Conservation (phyloP, 37 sponge, comb jelly and placozoan species). For the Mnemiopsis leidyi region DNA sequence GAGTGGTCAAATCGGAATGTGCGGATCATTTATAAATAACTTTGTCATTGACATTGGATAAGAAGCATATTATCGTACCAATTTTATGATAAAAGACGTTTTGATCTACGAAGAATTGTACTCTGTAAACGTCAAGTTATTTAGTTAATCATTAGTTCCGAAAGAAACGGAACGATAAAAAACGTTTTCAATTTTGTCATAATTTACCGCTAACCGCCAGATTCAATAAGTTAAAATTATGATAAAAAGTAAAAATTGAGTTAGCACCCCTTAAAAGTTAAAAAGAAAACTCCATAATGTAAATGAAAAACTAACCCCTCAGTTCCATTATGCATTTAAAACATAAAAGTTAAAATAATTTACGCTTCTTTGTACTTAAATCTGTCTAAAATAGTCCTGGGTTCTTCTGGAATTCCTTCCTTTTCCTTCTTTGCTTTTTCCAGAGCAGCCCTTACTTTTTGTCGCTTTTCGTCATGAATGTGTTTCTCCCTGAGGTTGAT, state of each 20-base stretch:
- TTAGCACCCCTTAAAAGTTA: too few species aligned
- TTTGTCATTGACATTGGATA: not conserved
- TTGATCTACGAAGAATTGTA: not conserved
- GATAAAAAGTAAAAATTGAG: too few species aligned
- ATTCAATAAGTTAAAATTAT: not conserved
- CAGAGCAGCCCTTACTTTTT: constrained; percentile 13
- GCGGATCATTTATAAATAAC: too few species aligned
- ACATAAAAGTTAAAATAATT: not conserved
- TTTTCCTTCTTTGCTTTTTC: not conserved
- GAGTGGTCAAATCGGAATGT: too few species aligned
- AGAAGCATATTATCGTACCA: not conserved
- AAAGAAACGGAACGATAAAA: not conserved
- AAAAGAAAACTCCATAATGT: not conserved
- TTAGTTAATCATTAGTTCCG: not conserved
- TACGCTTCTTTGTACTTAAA: constrained; percentile 50
- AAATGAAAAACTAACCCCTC: not conserved
- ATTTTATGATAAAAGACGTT: not conserved
- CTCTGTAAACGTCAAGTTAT: not conserved
- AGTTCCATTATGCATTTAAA: not conserved
- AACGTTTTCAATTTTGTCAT: not conserved
- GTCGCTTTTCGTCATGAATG: constrained; percentile 11
- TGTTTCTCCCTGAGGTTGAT: constrained; percentile 39
- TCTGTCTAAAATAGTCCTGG: constrained; percentile 42
- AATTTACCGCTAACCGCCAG: not conserved
- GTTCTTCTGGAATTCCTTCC: not conserved